Evolutionary conservation across 2,888 invertebrate genomes (phyloP).

Genomic region (Agrochola circellaris): DNA sequence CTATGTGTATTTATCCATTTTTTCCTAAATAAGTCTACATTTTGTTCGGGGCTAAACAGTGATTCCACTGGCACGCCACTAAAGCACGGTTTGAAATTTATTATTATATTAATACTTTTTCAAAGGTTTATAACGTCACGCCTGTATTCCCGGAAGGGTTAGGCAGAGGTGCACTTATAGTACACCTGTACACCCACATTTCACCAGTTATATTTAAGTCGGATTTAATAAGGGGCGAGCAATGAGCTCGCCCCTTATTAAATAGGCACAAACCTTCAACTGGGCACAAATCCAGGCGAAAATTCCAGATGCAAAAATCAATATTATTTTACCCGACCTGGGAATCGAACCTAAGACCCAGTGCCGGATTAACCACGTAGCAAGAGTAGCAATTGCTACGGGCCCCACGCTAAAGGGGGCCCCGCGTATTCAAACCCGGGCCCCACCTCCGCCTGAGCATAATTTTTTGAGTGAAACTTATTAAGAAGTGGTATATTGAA

Average conservation of each 20-base stretch:
- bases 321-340: background rate
- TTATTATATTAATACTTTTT: background rate
- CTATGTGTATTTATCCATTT: rapidly evolving
- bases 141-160: background rate
- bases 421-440: no score
- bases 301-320: background rate
- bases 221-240: background rate
- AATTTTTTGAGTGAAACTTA: no score
- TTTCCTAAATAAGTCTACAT: background rate
- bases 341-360: background rate
- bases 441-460: no score
- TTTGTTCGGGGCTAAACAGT: background rate
- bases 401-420: no score
- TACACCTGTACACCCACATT: background rate
- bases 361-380: no score
- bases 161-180: background rate
- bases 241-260: no score
- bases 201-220: background rate
- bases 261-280: background rate
- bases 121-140: background rate
- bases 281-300: background rate
- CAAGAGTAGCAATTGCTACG: no score
- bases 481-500: no score
- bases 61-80: background rate
- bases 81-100: background rate